Percentiles rank a stretch among this genome's conserved stretches.
phyloP scores from a whole-genome alignment of 2,888 invertebrate species.

The Thymelicus lineola region DNA sequence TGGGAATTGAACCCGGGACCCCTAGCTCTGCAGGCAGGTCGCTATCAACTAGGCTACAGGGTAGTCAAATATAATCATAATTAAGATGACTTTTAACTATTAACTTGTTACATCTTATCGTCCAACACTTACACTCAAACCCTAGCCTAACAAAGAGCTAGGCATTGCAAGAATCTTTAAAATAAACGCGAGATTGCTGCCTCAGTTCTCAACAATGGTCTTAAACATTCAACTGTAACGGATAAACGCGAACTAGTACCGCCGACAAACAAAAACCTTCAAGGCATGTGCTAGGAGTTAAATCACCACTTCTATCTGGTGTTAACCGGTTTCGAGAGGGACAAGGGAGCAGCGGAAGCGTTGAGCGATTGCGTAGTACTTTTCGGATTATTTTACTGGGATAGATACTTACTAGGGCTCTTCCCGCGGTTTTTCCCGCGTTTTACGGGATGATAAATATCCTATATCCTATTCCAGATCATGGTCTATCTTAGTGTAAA shows the following conservation, averaged over 20 bases:
- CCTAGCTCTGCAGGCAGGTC: too few relatives aligned
- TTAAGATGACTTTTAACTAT: too few relatives aligned
- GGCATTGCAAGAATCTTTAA: constrained; percentile 27
- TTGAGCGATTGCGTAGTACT: background rate
- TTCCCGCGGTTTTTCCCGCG: too few relatives aligned
- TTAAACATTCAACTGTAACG: constrained; percentile 37
- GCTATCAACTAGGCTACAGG: too few relatives aligned
- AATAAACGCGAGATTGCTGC: constrained; percentile 25
- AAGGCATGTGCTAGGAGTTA: constrained; percentile 47
- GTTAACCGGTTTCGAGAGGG: constrained; percentile 37
- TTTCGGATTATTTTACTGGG: too few relatives aligned
- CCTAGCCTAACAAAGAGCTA: constrained; percentile 13
- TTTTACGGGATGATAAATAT: too few relatives aligned
- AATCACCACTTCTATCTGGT: constrained; percentile 47
- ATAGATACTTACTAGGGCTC: too few relatives aligned
- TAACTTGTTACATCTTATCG: too few relatives aligned
- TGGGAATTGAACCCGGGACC: too few relatives aligned
- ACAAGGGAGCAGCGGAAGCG: background rate
- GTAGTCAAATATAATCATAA: too few relatives aligned
- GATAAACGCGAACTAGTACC: constrained; percentile 30
- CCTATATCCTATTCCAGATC: too few relatives aligned
- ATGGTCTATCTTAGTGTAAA: too few relatives aligned
- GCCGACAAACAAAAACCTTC: constrained; percentile 34
- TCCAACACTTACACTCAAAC: background rate
- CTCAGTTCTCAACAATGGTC: constrained; percentile 32